Evolutionary conservation across 2,113 vertebrate species (phyloP), one percentile per base, ranked within the genome.

Genomic region (Amazona vittata): DNA sequence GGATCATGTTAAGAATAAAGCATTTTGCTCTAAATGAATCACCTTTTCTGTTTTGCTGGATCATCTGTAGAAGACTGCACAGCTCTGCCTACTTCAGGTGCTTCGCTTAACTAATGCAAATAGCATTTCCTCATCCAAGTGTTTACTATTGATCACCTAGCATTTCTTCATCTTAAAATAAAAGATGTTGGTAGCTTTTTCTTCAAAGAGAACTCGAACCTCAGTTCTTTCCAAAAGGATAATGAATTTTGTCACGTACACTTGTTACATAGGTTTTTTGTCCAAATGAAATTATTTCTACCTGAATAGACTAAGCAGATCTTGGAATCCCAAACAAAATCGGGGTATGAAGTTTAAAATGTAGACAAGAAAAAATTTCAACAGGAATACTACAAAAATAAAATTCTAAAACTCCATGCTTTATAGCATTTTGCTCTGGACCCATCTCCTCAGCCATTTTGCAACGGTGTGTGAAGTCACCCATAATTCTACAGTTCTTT

Each of bases 401-500:
- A 57, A 71, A 67, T 25, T 11, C 59, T 79, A 46, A 24, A 71
- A 10, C 11, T 46, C 6, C 10, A 8, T 50, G 4, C 33, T 57
- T 86, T n/a, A 24, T 29, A 44, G 8, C 10, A 31, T 73, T 85
- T 63, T 19, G 5, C 9, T 47, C 19, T 47, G 71, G 21, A 21
- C 33, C 22, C 33, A 16, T 22, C 37, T 68, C 10, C 25, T 71
- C 6, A 5, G 5, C 4, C 12, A 25, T 57, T 76, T 67, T 76
- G 57, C 47, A 84, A 46, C 7, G 15, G 57, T 0, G 0, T 12
- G 6, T 46, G 19, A 79, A 86, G 22, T 15, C n/a, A 55, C 6
- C 16, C 26, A 33, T 59, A 87, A 77, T 49, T 26, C 41, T 37
- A 37, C 0, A 0, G 26, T 59, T 46, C 24, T 44, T 13, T 68